Conservation (phyloP, 2,888 invertebrate species). For the Paralinhomoeus sp. region DNA sequence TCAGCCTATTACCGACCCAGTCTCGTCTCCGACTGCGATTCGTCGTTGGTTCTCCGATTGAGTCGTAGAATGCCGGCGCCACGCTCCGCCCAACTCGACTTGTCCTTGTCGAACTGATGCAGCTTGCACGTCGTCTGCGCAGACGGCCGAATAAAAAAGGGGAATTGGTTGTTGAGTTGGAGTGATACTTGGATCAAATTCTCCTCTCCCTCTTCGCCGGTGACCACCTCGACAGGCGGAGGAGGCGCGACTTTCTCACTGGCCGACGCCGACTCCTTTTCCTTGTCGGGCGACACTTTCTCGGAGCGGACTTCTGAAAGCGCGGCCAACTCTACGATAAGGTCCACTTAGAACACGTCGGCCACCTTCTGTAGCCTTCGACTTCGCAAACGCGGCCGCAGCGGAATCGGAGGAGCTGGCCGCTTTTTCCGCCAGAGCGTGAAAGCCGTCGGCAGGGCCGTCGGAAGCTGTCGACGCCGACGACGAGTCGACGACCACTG, state of each 20-base stretch:
- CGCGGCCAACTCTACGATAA: too few species aligned
- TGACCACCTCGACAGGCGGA: background rate
- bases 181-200: background rate
- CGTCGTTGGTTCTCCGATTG: background rate
- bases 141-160: background rate
- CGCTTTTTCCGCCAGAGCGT: too few species aligned
- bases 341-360: too few species aligned
- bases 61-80: background rate
- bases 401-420: too few species aligned
- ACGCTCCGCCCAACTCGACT: background rate
- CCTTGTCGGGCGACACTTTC: too few species aligned
- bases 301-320: too few species aligned
- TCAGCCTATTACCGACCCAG: background rate
- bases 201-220: background rate
- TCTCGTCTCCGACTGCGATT: background rate
- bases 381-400: too few species aligned
- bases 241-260: background rate
- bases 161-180: background rate
- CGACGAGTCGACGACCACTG: too few species aligned
- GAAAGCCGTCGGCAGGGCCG: too few species aligned
- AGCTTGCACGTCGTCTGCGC: slow-evolving; percentile 19
- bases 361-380: too few species aligned
- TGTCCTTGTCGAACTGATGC: background rate
- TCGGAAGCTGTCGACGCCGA: too few species aligned
- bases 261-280: too few species aligned